Evolutionary conservation across 1,140 invertebrate genomes (phyloP).

Genomic region (Drosophila auraria): DNA sequence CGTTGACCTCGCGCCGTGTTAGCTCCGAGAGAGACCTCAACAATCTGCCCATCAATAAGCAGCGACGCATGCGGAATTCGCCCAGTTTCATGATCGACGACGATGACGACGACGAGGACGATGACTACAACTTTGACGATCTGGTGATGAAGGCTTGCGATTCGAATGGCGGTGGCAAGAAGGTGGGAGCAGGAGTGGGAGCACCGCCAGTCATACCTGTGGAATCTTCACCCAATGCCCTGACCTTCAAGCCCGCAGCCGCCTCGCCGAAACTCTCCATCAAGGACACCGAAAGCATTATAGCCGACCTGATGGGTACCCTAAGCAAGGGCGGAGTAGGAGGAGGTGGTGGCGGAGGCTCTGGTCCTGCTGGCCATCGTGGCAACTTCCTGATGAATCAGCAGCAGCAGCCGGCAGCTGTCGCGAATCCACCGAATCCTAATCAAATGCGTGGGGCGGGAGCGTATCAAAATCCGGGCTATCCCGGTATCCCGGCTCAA

Average conservation of each 20-base stretch:
- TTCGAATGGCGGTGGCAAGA: slow-evolving; percentile 44
- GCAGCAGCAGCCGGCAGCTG: slow-evolving; percentile 23
- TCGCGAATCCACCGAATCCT: background rate
- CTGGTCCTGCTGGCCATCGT: slow-evolving; percentile 54
- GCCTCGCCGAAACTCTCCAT: slow-evolving; percentile 85
- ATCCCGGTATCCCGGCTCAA: slow-evolving; percentile 4
- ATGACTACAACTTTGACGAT: slow-evolving; percentile 90
- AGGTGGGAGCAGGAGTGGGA: background rate
- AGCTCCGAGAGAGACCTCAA: slow-evolving; percentile 16
- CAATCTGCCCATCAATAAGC: slow-evolving; percentile 22
- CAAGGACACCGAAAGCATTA: slow-evolving; percentile 87
- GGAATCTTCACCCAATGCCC: slow-evolving; percentile 54
- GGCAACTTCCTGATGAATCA: slow-evolving; percentile 23
- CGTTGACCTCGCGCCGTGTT: slow-evolving; percentile 7
- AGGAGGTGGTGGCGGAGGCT: background rate
- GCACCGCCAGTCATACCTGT: slow-evolving; percentile 31
- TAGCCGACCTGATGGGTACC: slow-evolving; percentile 88
- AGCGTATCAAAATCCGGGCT: slow-evolving; percentile 1
- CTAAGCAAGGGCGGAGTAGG: slow-evolving; percentile 72
- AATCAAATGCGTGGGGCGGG: slow-evolving; percentile 1
- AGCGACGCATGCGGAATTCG: slow-evolving; percentile 36
- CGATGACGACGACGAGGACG: slow-evolving; percentile 85
- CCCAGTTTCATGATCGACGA: slow-evolving; percentile 83
- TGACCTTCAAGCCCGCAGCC: slow-evolving; percentile 75
- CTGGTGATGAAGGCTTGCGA: slow-evolving; percentile 87